Evolutionary conservation across 2,888 invertebrate genomes (phyloP).

Genomic region (Dicyrtomina minuta): DNA sequence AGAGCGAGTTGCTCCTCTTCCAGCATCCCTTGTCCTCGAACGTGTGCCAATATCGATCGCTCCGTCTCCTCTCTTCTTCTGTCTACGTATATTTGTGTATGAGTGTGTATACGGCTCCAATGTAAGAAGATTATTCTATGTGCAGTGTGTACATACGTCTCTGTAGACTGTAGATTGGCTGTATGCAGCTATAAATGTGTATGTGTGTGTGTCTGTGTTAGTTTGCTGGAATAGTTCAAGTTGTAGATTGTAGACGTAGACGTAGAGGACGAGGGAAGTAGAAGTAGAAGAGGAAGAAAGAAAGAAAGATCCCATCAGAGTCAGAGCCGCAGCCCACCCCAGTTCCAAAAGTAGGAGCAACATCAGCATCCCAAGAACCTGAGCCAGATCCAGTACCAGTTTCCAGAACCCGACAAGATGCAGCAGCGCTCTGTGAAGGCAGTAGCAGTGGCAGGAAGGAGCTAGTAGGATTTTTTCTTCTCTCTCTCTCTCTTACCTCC

Average conservation of each 20-base stretch:
- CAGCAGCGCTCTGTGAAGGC: neutral
- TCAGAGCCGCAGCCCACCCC: neutral
- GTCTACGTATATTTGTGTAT: neutral
- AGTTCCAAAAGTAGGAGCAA: no score
- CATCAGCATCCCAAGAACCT: no score
- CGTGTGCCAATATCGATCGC: conserved; percentile 49
- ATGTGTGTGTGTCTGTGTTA: neutral
- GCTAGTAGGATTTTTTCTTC: neutral
- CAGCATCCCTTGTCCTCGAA: conserved; percentile 43
- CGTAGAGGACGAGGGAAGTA: no score
- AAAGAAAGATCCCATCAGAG: conserved; percentile 13
- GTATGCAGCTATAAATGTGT: neutral
- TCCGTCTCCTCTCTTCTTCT: conserved; percentile 20
- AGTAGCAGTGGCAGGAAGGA: neutral
- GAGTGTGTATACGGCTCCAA: neutral
- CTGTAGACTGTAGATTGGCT: conserved; percentile 32
- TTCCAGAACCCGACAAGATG: no score
- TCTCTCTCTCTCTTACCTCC: conserved; percentile 6
- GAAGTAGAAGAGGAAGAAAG: no score
- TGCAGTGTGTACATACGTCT: conserved; percentile 24
- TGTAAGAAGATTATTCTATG: no score
- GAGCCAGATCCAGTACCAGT: no score
- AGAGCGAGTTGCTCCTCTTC: neutral
- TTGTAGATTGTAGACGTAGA: no score
- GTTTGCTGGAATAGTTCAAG: conserved; percentile 7